Evolutionary conservation across 2,888 invertebrate species (phyloP).

Genomic region (Phaedon cochleariae): DNA sequence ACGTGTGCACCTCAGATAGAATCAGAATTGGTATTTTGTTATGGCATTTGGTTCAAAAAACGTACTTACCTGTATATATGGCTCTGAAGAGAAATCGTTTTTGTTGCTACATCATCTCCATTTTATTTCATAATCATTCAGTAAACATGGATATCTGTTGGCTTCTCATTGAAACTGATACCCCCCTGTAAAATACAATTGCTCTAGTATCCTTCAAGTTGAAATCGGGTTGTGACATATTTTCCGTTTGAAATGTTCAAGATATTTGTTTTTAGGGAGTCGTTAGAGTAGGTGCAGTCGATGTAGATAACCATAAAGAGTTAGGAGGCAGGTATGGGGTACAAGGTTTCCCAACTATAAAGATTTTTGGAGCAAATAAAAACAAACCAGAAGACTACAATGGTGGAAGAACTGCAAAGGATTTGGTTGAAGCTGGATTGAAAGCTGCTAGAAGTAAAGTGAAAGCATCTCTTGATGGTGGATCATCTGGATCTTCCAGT

Average conservation of each 20-base stretch:
- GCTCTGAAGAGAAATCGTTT: too few relatives aligned
- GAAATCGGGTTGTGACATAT: too few relatives aligned
- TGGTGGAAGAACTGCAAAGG: constrained; percentile 86
- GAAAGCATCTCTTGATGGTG: constrained; percentile 70
- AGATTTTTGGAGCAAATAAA: constrained; percentile 90
- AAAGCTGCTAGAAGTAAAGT: constrained; percentile 80
- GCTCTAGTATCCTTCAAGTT: too few relatives aligned
- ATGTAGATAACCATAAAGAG: constrained; percentile 89
- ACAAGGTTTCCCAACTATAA: constrained; percentile 94
- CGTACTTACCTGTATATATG: too few relatives aligned
- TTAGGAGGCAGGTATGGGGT: constrained; percentile 84
- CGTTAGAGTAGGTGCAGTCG: constrained; percentile 92
- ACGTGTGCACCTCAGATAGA: too few relatives aligned
- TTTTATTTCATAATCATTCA: too few relatives aligned
- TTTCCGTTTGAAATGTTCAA: constrained; percentile 4
- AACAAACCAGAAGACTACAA: constrained; percentile 83
- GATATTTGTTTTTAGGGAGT: constrained; percentile 71
- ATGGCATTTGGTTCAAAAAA: too few relatives aligned
- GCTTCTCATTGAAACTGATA: too few relatives aligned
- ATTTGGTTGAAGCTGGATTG: constrained; percentile 85
- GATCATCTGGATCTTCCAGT: constrained; percentile 50
- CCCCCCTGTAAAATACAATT: too few relatives aligned
- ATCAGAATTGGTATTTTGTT: too few relatives aligned
- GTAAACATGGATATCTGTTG: too few relatives aligned
- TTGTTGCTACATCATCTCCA: too few relatives aligned